These are phyloP conservation scores for Bucco capensis DNA, from an alignment of 2,113 vertebrate species.

Conservation along the genomic window DNA sequence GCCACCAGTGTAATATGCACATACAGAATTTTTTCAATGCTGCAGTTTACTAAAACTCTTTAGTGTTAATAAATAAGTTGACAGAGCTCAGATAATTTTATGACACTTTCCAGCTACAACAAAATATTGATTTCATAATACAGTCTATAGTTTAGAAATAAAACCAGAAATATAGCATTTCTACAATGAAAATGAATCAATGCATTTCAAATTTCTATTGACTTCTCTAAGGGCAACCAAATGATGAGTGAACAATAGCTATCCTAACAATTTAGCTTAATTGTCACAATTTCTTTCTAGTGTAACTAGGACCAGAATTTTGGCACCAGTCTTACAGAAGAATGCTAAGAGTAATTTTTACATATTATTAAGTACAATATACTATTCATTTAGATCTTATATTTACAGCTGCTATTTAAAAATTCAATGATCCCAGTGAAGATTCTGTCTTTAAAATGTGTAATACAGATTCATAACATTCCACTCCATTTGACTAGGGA, in stretches of 20 bases:
- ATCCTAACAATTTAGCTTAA: conserved; percentile 1
- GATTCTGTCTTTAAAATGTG: conserved; percentile 8
- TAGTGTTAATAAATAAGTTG: conserved; percentile 63
- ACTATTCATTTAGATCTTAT: not conserved
- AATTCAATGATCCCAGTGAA: not conserved
- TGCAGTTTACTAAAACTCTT: conserved; percentile 60
- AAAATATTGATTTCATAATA: conserved; percentile 50
- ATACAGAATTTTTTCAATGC: conserved; percentile 54
- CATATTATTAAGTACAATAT: conserved; percentile 5
- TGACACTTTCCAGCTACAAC: conserved; percentile 49
- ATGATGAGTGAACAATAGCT: conserved; percentile 3
- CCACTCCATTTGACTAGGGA: not conserved
- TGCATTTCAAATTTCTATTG: conserved; percentile 23
- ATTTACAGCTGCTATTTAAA: conserved; percentile 29
- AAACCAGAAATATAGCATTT: not conserved
- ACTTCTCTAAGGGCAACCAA: conserved; percentile 22
- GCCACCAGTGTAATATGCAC: conserved; percentile 49
- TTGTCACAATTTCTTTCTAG: not conserved
- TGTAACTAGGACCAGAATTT: not conserved
- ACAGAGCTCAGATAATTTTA: conserved; percentile 60
- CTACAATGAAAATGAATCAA: conserved; percentile 19
- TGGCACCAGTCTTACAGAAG: not conserved
- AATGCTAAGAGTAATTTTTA: not conserved
- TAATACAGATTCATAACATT: not conserved
- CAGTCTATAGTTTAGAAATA: conserved; percentile 17